Evolutionary conservation across 2,797 vertebrate genomes (phyloP), one percentile per base, ranked within the genome.

Genomic region (Malurus leucopterus): DNA sequence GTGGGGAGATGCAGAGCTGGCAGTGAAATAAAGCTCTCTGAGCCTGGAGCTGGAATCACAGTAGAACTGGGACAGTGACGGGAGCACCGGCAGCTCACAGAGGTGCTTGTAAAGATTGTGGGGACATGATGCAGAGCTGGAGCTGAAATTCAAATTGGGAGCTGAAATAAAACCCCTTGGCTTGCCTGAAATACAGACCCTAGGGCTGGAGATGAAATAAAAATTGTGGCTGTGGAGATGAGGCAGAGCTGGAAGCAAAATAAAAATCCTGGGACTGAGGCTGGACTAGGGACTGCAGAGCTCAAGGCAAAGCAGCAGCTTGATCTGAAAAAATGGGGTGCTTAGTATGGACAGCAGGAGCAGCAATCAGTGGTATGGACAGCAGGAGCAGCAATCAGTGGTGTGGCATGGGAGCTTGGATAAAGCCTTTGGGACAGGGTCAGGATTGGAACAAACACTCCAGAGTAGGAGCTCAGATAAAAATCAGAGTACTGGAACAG

Each of bases 151-250:
- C 23, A 19, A 19, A 13, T 5, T 4, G 11, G 17, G 46, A 68
- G 38, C 38, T 69, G 38, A 61, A 70, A 44, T 44, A 26, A 80
- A 69, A 69, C 1, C 4, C 14, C 22, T 18, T 2, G 0, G 27
- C 18, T 13, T 44, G 9, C 32, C 57, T 40, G 29, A 70, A 47
- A 46, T 32, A 54, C 10, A 54, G 15, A 38, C 4, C 21, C 4
- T 0, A 0, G 3, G 7, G 4, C 12, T 13, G 2, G 40, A 19
- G 41, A 5, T 11, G 13, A 62, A 23, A 14, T 16, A 44, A 38
- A 59, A 36, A 5, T 14, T 14, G 23, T 11, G 26, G 8, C 1
- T 16, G 14, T 8, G 15, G 12, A 23, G 9, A 44, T 21, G 43
- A 44, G 43, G 43, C 43, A 22, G 20, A 44, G 10, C 43, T 44